Conservation (phyloP, 2,888 invertebrate genomes). For the Andricus curvator region DNA sequence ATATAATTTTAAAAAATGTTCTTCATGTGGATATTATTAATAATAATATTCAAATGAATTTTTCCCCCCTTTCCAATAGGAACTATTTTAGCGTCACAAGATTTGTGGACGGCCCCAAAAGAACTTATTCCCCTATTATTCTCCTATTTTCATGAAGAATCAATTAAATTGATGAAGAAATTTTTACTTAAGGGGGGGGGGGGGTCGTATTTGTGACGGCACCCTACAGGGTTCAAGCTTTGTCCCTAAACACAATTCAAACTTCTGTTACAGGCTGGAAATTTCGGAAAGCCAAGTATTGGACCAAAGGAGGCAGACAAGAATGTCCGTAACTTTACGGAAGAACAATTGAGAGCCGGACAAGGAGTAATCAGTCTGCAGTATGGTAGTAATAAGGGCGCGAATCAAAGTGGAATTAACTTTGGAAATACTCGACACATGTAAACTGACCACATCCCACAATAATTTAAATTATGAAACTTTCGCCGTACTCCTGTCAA, state of each 20-base stretch:
- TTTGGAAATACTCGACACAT: slow-evolving; percentile 98
- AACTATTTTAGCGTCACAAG: too few species aligned
- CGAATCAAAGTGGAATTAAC: slow-evolving; percentile 96
- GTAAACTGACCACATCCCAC: slow-evolving; percentile 81
- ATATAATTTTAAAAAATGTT: too few species aligned
- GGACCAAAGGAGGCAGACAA: slow-evolving; percentile 98
- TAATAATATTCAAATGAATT: too few species aligned
- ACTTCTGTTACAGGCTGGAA: slow-evolving; percentile 83
- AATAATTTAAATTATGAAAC: slow-evolving; percentile 33
- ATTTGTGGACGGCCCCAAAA: too few species aligned
- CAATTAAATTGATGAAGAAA: too few species aligned
- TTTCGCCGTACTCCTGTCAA: slow-evolving; percentile 5
- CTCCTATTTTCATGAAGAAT: too few species aligned
- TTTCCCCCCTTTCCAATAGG: too few species aligned
- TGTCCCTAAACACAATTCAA: neutral
- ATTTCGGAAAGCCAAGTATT: slow-evolving; percentile 91
- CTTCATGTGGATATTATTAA: too few species aligned
- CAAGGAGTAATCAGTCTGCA: slow-evolving; percentile 96
- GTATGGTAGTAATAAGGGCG: slow-evolving; percentile 98
- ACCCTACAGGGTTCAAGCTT: too few species aligned
- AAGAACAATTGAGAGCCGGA: slow-evolving; percentile 95
- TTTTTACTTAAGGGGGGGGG: too few species aligned
- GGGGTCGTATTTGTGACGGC: too few species aligned
- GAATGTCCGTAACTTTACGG: slow-evolving; percentile 95
- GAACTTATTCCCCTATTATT: too few species aligned